A percentile compares a stretch with the other conserved stretches of the same genome.
Evolutionary conservation across 2,888 invertebrate genomes (phyloP).

Genomic region (Sinohyriopsis cumingii): DNA sequence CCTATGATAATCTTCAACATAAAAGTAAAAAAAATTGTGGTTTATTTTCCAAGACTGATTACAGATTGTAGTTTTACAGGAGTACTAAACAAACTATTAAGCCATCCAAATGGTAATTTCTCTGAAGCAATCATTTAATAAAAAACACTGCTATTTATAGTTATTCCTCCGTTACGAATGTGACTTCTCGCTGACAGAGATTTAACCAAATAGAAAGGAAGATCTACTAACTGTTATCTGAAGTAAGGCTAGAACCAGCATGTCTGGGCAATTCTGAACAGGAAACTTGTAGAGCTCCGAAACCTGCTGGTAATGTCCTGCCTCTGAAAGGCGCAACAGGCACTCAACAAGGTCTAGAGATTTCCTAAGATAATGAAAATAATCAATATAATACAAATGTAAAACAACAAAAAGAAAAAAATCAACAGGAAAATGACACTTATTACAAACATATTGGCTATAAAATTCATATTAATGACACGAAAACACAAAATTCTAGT

Average conservation of each 20-base stretch:
- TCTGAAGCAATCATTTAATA: no score
- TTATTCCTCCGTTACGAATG: no score
- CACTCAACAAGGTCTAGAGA: slow-evolving; percentile 93
- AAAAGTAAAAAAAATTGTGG: not conserved
- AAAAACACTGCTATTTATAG: no score
- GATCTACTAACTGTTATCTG: slow-evolving; percentile 84
- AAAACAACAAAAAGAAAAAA: not conserved
- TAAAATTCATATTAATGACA: no score
- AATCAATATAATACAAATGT: not conserved
- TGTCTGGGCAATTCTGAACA: slow-evolving; percentile 93
- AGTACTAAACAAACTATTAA: no score
- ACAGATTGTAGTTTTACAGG: no score
- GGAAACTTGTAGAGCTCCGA: slow-evolving; percentile 94
- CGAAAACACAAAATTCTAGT: no score
- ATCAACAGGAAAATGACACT: no score
- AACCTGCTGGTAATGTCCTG: slow-evolving; percentile 86
- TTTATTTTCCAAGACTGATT: not conserved
- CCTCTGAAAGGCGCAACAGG: slow-evolving; percentile 88
- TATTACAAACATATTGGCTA: no score
- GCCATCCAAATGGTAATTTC: no score
- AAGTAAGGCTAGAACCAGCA: slow-evolving; percentile 89
- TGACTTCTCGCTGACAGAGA: no score
- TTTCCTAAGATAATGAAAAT: slow-evolving; percentile 74
- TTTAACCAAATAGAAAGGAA: not conserved
- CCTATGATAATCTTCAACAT: not conserved